phyloP scores from a whole-genome alignment of 2,113 vertebrate species.

The Rhineura floridana region DNA sequence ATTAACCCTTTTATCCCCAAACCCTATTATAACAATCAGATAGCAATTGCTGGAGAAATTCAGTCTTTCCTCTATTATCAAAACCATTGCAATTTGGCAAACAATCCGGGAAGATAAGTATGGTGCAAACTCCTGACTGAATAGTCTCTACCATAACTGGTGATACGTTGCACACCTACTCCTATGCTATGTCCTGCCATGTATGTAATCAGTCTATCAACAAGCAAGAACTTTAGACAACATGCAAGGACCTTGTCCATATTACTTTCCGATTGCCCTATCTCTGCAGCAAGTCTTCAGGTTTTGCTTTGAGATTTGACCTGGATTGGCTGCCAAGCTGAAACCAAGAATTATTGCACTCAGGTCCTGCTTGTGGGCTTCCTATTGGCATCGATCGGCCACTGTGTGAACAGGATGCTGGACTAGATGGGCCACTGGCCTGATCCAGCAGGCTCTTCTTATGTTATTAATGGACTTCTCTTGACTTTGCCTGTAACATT shows the following conservation, averaged over 20 bases:
- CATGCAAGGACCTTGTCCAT: not conserved
- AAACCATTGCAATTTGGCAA: not conserved
- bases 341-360: not conserved
- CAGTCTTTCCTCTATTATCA: not conserved
- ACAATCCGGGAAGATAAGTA: not conserved
- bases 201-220: not conserved
- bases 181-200: too few species aligned
- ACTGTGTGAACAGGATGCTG: too few species aligned
- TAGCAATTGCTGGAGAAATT: not conserved
- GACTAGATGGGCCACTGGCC: too few species aligned
- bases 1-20: not conserved
- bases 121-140: too few species aligned
- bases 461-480: too few species aligned
- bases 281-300: not conserved
- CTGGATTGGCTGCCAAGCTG: not conserved
- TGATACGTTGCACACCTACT: too few species aligned
- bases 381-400: too few species aligned
- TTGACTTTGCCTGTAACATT: too few species aligned
- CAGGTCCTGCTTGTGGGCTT: too few species aligned
- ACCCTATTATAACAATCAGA: not conserved
- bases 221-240: not conserved
- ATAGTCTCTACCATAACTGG: too few species aligned
- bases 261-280: not conserved
- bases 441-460: too few species aligned
- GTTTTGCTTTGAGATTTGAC: not conserved